These are phyloP conservation scores for Drosophila antonietae DNA, from an alignment of 2,888 invertebrate species.

Conservation along the genomic window DNA sequence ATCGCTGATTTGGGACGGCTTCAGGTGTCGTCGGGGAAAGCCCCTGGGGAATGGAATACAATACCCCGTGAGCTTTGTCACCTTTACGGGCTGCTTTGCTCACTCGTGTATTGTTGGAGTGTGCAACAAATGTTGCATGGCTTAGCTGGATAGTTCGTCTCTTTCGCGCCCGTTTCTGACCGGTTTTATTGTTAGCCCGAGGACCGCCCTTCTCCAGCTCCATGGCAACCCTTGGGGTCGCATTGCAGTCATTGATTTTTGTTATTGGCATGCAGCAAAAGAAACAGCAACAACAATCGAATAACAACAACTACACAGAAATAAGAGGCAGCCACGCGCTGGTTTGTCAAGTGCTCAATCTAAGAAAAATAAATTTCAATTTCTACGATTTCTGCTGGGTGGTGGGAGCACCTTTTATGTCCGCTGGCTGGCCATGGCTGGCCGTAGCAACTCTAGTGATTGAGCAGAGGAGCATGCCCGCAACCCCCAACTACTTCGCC, in stretches of 20 bases:
- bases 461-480: constrained; percentile 52
- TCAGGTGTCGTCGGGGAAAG: constrained; percentile 17
- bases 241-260: constrained; percentile 71
- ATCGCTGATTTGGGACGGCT: constrained; percentile 47
- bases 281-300: constrained; percentile 18
- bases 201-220: constrained; percentile 36
- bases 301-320: constrained; percentile 11
- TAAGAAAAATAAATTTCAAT: constrained; percentile 38
- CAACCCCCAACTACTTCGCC: constrained; percentile 49
- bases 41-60: not conserved
- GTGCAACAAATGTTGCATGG: constrained; percentile 53
- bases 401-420: constrained; percentile 16
- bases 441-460: constrained; percentile 26
- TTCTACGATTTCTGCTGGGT: constrained; percentile 20
- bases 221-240: constrained; percentile 62
- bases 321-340: constrained; percentile 36
- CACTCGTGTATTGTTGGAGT: constrained; percentile 34
- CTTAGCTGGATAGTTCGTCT: not conserved
- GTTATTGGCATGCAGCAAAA: constrained; percentile 60
- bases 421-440: constrained; percentile 49
- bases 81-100: constrained; percentile 32
- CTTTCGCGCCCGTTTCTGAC: not conserved
- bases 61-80: constrained; percentile 43
- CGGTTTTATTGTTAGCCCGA: constrained; percentile 35
- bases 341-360: constrained; percentile 57